Percentiles rank a stretch among this genome's conserved stretches.
phyloP scores from a whole-genome alignment of 2,113 vertebrate genomes.

The Merops nubicus region DNA sequence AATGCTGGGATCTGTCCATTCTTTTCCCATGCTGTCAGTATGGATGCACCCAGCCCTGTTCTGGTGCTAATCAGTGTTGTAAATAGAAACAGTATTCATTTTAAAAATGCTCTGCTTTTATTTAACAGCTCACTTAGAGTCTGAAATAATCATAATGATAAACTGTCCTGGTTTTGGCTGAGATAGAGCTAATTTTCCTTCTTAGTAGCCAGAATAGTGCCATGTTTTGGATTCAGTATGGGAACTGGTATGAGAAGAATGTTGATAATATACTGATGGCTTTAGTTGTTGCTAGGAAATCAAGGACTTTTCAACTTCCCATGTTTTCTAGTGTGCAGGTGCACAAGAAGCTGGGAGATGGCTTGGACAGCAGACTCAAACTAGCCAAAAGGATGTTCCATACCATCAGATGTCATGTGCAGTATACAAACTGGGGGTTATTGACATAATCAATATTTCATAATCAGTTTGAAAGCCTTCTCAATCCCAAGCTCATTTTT shows the following conservation, averaged over 20 bases:
- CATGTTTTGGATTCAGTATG: not conserved
- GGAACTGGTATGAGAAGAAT: not conserved
- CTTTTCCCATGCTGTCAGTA: not conserved
- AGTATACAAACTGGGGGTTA: not conserved
- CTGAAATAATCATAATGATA: not conserved
- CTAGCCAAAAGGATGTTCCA: not conserved
- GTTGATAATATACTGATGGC: not conserved
- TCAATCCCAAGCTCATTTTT: not conserved
- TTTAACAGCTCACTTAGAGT: not conserved
- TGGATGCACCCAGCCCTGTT: not conserved
- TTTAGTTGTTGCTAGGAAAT: not conserved
- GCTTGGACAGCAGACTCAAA: not conserved
- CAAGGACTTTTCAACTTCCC: not conserved
- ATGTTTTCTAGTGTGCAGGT: not conserved
- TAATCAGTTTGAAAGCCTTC: not conserved
- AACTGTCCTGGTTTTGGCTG: not conserved
- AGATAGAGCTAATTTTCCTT: not conserved
- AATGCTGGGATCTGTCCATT: not conserved
- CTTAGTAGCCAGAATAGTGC: not conserved
- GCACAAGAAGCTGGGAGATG: not conserved
- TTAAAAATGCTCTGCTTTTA: not conserved
- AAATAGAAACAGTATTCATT: not conserved
- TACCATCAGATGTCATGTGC: not conserved
- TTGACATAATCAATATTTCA: not conserved
- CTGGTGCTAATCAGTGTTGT: not conserved